Conservation (phyloP, 37 sponge, comb jelly and placozoan genomes). For the Dysidea cf. avara region DNA sequence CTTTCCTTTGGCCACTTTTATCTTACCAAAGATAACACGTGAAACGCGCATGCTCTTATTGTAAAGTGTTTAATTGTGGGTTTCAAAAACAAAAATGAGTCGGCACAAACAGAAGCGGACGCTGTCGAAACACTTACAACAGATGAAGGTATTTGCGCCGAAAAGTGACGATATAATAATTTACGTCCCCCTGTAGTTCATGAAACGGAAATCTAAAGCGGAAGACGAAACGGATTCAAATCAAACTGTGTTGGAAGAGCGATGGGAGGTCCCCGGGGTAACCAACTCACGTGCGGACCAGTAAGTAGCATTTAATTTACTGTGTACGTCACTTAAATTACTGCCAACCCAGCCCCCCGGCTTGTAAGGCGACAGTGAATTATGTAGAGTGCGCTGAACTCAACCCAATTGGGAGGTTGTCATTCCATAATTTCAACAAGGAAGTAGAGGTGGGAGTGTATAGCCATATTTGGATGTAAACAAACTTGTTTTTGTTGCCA, state of each 20-base stretch:
- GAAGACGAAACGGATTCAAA: constrained; percentile 11
- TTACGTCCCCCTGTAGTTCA: constrained; percentile 54
- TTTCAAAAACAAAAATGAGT: no score
- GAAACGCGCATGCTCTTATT: no score
- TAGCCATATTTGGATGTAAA: not conserved
- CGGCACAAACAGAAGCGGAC: constrained; percentile 18
- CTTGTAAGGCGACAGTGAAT: not conserved
- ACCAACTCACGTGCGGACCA: constrained; percentile 2
- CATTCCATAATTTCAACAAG: constrained; percentile 70
- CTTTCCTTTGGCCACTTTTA: no score
- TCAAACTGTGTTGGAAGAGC: constrained; percentile 42
- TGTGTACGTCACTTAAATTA: not conserved
- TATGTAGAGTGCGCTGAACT: constrained; percentile 56
- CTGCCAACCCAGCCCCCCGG: not conserved
- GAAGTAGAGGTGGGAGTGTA: constrained; percentile 65
- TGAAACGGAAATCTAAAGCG: constrained; percentile 47
- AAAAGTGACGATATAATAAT: not conserved
- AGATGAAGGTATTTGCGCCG: constrained; percentile 60
- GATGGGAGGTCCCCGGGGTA: constrained; percentile 62
- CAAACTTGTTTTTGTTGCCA: not conserved
- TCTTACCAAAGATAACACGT: no score
- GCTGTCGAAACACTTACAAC: constrained; percentile 63
- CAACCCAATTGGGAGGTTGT: constrained; percentile 64
- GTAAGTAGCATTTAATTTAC: not conserved
- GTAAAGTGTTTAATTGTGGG: no score